Evolutionary conservation across 2,888 invertebrate genomes (phyloP), one percentile per base, ranked within the genome.

Genomic region (Rhaphigaster nebulosa): DNA sequence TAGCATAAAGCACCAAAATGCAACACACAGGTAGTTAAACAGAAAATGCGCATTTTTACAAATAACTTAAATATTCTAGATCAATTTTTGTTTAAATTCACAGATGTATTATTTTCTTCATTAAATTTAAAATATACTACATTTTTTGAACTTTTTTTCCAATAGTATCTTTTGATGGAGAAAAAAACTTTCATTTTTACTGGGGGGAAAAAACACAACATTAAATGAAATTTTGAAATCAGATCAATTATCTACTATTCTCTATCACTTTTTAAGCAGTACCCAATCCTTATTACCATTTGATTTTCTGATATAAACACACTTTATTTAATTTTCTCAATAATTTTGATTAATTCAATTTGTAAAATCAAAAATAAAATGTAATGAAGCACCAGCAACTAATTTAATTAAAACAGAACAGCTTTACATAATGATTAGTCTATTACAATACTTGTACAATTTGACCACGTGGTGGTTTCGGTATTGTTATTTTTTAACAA

Each of bases 1-100:
- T 54, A 87, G 29, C 65, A 20, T 65, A 76, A 89, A 89, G 89
- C 89, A 89, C 89, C 89, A 76, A 89, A 45, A 70, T 45, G 34
- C 50, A 56, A 52, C 38, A 6, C 34, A 76, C 70, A 76, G 70
- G 34, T 23, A 76, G 20, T 76, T 76, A 2, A 34, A 38, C 38
- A 38, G 0, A 38, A 76, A 76, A 76, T 38, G 8, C 23, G 6
- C 70, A 38, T 76, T 38, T 18, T 18, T 10, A 76, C 18, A 34
- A 70, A 76, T 18, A 76, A 20, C 1, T 38, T 23, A 38, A 76
- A 12, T 65, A 65, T 10, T 60, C 1, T 60, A 56, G 5, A 60
- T n/a, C 12, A 45, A 45, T 52, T 52, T 52, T 5, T 65, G 18
- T 65, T 65, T 65, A 29, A 65, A 65, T 65, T 65, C 65, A 12